Base-by-base conservation (phyloP, 2,888 invertebrate genomes). In the Chouioia cunea region DNA sequence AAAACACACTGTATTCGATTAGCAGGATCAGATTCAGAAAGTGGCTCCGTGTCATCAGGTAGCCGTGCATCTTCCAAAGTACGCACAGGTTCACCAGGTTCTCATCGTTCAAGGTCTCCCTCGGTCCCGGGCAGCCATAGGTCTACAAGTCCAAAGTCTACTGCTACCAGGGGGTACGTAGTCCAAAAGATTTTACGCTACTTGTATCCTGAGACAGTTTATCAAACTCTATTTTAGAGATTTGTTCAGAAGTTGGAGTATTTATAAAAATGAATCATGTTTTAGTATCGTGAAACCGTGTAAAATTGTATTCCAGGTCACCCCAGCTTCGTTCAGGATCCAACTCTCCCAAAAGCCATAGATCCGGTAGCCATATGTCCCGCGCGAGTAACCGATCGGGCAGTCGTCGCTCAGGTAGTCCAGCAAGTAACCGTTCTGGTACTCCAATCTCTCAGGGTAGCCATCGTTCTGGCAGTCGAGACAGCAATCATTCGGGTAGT, bases 21-120 rank as follows among this genome's bases (percentile, higher is more conserved):
- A 14, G 3, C 56, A 84, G 86, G 85, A 65, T 87, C 88, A 4
- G 88, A 86, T 14, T 88, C 88, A 0, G 89, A 88, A 46, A 86
- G 86, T 77, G 87, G 85, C n/a, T 87, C 87, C 2, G 86, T 80
- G 4, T 83, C 83, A 0, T 81, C 82, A 8, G 82, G 78, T 3
- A 86, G 86, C 75, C 87, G 87, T n/a, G 77, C 76, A 6, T 75
- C 75, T 18, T 82, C 85, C 23, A 83, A 81, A 58, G 86, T 84
- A 0, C 85, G 85, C 83, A 12, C 86, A 85, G 36, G 36, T 2
- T 86, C 86, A 15, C 86, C 87, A 14, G 86, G 86, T 68, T 81
- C 82, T 8, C 76, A 73, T 27, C 75, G 74, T 43, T 81, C 82
- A 2, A 75, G 78, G 10, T 82, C 83, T 4, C 78, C 75, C 27